Evolutionary conservation across 2,888 invertebrate genomes (phyloP), one percentile per base, ranked within the genome.

Genomic region (Pandemis heparana): DNA sequence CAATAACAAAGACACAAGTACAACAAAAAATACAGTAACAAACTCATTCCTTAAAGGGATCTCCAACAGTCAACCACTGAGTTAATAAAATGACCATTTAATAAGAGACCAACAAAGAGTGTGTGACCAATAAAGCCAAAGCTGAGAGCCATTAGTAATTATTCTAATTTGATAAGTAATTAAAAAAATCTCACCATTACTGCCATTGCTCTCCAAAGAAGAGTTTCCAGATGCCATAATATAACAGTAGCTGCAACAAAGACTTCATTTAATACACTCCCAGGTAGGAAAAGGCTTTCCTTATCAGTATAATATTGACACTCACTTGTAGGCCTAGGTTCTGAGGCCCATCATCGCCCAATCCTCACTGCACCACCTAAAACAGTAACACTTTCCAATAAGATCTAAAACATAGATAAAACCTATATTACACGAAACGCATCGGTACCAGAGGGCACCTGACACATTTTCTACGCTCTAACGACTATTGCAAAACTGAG

Each of bases 211-310:
- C 89, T 97, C 97, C 94, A 97, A 93, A 81, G 97, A 97, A 85
- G 97, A 96, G 88, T 96, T 96, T 83, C 96, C 97, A 88, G 97
- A 97, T 95, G 97, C 97, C 97, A 97, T 97, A 90, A 90, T 93
- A 91, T 88, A 82, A 84, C 91, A 92, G 89, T 81, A 92, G 91
- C 79, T 77, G 75, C 77, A 79, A 75, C 61, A 73, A 65, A 69
- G 18, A 43, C 23, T 18, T 10, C 63, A 12, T 38, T 18, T 66
- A 48, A 69, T 16, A 48, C 18, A 46, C 6, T 10, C 16, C n/a
- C 18, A 39, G 12, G 6, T 12, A 2, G 14, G 8, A 46, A 51
- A 38, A 32, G 51, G 38, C 9, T 38, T 46, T 60, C 41, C 9
- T 56, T 16, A 46, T 14, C 64, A 38, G 6, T 14, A 60, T 5